A percentile compares a stretch with the other conserved stretches of the same genome.
These are phyloP conservation scores for Pelobates cultripes DNA, from an alignment of 2,797 vertebrate genomes.

Conservation along the genomic window DNA sequence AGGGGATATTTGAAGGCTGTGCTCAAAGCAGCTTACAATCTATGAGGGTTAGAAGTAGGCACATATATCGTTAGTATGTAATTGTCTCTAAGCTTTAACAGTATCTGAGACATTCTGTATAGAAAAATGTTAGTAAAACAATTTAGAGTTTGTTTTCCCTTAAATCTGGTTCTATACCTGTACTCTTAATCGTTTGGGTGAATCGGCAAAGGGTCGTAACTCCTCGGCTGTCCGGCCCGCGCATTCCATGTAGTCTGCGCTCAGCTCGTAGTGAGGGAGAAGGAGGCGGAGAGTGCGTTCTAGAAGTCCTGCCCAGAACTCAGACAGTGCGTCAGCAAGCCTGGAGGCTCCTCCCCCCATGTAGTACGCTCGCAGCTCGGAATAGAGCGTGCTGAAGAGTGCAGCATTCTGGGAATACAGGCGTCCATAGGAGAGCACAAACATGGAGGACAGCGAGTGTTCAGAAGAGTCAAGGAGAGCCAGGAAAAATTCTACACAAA, in stretches of 20 bases:
- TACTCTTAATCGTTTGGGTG: conserved; percentile 80
- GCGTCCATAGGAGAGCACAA: conserved; percentile 85
- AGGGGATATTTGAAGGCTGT: no score
- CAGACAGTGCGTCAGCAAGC: conserved; percentile 82
- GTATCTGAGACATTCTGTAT: no score
- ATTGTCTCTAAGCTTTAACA: no score
- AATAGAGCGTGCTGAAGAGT: conserved; percentile 85
- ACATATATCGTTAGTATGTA: no score
- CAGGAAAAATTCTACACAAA: conserved; percentile 79
- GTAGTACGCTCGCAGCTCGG: conserved; percentile 84
- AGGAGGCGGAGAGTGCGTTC: conserved; percentile 87
- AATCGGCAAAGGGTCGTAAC: conserved; percentile 86
- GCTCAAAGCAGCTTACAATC: no score
- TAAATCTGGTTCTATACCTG: conserved; percentile 69
- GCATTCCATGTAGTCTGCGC: conserved; percentile 86
- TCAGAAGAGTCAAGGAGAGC: conserved; percentile 85
- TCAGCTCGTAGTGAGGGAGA: conserved; percentile 88
- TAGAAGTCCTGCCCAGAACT: conserved; percentile 87
- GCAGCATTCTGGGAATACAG: conserved; percentile 84
- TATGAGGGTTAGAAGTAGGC: no score
- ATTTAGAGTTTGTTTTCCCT: no score
- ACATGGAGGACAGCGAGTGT: conserved; percentile 87
- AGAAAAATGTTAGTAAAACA: no score
- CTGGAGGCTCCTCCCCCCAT: conserved; percentile 72
- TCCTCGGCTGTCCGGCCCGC: conserved; percentile 83